Conservation (phyloP, 2,888 invertebrate genomes). For the Drosophila merina region DNA sequence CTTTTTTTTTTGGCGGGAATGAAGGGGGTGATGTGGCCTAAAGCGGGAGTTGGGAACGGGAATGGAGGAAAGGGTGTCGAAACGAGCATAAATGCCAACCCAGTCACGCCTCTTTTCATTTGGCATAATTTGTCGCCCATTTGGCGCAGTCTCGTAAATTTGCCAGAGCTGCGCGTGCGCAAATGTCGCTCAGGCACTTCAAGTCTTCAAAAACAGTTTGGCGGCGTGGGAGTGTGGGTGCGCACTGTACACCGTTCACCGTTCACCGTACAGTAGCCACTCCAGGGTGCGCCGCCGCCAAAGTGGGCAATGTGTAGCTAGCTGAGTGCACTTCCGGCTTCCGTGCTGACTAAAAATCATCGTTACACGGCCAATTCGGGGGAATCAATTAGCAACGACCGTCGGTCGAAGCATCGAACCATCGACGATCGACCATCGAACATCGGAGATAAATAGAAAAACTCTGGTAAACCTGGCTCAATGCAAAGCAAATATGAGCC, state of each 20-base stretch:
- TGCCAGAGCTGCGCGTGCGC: conserved; percentile 66
- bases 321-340: conserved; percentile 54
- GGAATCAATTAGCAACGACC: conserved; percentile 67
- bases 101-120: conserved; percentile 73
- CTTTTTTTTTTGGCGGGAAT: conserved; percentile 26
- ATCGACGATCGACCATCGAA: conserved; percentile 33
- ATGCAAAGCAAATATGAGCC: conserved; percentile 73
- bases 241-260: not conserved
- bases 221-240: not conserved
- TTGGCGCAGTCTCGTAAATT: conserved; percentile 69
- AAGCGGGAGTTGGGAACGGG: not conserved
- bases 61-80: conserved; percentile 4
- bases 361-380: conserved; percentile 46
- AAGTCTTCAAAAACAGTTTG: conserved; percentile 5
- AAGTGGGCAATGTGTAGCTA: conserved; percentile 1
- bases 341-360: conserved; percentile 37
- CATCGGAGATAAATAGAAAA: conserved; percentile 52
- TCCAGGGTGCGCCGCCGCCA: conserved; percentile 24
- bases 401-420: conserved; percentile 41
- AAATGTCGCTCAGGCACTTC: conserved; percentile 45
- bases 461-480: conserved; percentile 65
- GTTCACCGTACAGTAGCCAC: conserved; percentile 8
- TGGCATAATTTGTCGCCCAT: conserved; percentile 77
- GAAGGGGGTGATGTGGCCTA: not conserved
- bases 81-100: conserved; percentile 69